These are phyloP conservation scores for Graphium colonna DNA, from an alignment of 2,888 invertebrate genomes.

Conservation along the genomic window DNA sequence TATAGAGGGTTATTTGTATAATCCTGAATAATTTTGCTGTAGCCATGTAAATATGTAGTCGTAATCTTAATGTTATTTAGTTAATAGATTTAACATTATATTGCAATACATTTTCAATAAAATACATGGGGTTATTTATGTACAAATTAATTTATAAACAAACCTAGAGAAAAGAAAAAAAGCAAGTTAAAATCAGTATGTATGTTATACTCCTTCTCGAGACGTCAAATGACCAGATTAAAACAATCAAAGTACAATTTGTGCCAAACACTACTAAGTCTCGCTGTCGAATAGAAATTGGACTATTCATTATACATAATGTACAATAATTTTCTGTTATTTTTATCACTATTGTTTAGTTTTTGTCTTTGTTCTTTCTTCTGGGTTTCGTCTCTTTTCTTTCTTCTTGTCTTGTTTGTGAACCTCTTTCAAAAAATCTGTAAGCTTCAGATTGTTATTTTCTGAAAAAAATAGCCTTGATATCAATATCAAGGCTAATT, in stretches of 20 bases:
- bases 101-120: too few species aligned
- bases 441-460: conserved; percentile 80
- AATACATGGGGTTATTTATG: too few species aligned
- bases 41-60: too few species aligned
- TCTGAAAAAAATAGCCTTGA: conserved; percentile 81
- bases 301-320: conserved; percentile 24
- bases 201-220: not conserved
- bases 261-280: conserved; percentile 10
- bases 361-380: conserved; percentile 36
- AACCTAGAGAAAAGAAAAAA: too few species aligned
- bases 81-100: too few species aligned
- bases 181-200: too few species aligned
- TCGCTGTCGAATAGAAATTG: conserved; percentile 15
- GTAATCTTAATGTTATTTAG: too few species aligned
- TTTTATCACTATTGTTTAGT: conserved; percentile 36
- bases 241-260: conserved; percentile 2
- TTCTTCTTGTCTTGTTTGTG: conserved; percentile 58
- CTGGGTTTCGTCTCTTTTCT: conserved; percentile 23
- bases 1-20: too few species aligned
- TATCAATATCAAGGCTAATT: too few species aligned
- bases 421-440: conserved; percentile 82
- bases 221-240: not conserved
- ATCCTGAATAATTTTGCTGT: too few species aligned
- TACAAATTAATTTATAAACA: too few species aligned
- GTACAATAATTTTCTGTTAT: not conserved